phyloP scores from a whole-genome alignment of 2,888 invertebrate species.

The Pandemis corylana region DNA sequence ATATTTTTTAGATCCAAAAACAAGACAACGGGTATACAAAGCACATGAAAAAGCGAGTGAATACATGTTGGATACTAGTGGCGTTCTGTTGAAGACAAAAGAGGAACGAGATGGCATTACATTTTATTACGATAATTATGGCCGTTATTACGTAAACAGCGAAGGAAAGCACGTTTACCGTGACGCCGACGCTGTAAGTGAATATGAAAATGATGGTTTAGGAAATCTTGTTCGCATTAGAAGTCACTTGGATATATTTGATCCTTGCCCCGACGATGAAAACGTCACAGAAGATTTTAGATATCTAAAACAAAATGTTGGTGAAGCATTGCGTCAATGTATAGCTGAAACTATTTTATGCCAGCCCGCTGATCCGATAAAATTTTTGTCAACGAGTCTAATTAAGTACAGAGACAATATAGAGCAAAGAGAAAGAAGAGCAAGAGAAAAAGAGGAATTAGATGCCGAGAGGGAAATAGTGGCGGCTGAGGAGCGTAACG shows the following conservation, averaged over 20 bases:
- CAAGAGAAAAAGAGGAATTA: conserved; percentile 66
- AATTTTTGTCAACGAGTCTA: conserved; percentile 67
- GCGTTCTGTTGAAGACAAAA: conserved; percentile 70
- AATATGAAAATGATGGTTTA: conserved; percentile 79
- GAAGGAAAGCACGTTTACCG: conserved; percentile 76
- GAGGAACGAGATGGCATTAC: conserved; percentile 68
- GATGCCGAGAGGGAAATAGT: conserved; percentile 65
- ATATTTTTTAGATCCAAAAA: conserved; percentile 67
- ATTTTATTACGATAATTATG: conserved; percentile 76
- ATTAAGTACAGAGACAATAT: conserved; percentile 73
- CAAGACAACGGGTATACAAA: conserved; percentile 73
- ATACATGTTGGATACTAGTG: conserved; percentile 75
- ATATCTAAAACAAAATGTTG: conserved; percentile 72
- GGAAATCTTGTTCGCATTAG: conserved; percentile 79
- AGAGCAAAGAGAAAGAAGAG: conserved; percentile 65
- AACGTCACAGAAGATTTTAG: conserved; percentile 75
- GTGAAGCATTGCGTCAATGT: conserved; percentile 70
- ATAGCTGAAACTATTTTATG: conserved; percentile 72
- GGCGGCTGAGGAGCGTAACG: conserved; percentile 67
- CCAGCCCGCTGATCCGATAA: conserved; percentile 77
- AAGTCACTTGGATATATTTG: conserved; percentile 68
- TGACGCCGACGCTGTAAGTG: conserved; percentile 69
- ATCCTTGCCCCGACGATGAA: conserved; percentile 71
- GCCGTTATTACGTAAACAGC: conserved; percentile 72
- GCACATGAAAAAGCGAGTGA: conserved; percentile 72